Evolutionary conservation across 2,797 vertebrate genomes (phyloP).

Genomic region (Periparus ater): DNA sequence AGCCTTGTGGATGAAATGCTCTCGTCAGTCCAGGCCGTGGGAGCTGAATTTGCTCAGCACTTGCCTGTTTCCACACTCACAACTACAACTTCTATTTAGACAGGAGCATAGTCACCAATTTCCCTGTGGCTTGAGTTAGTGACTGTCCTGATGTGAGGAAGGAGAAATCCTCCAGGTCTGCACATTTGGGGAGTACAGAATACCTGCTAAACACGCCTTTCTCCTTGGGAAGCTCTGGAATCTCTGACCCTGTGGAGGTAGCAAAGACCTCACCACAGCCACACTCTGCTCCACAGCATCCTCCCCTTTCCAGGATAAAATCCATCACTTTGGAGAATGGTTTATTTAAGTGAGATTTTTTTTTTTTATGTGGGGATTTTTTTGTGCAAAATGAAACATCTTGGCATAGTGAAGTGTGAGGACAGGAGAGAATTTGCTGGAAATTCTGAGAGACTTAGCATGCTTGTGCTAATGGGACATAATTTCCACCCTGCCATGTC

Average conservation of each 20-base stretch:
- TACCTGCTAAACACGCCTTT: neutral
- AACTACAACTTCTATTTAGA: neutral
- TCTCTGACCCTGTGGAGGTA: neutral
- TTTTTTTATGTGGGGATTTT: neutral
- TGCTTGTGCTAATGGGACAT: neutral
- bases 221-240: neutral
- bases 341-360: neutral
- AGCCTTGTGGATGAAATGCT: neutral
- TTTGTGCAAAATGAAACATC: neutral
- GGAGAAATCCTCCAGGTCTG: neutral
- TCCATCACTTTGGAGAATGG: neutral
- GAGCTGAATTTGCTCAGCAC: neutral
- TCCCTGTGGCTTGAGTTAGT: neutral
- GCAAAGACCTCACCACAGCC: neutral
- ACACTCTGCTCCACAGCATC: neutral
- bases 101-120: rapidly evolving
- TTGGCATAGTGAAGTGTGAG: neutral
- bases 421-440: constrained; percentile 7
- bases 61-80: neutral
- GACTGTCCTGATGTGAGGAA: neutral
- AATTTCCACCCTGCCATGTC: neutral
- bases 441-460: neutral
- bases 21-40: neutral
- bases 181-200: neutral
- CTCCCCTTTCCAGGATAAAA: neutral